Percentiles rank a stretch among this genome's conserved stretches.
These are phyloP conservation scores for Heliornis fulica DNA, from an alignment of 2,113 vertebrate genomes.

Conservation along the genomic window DNA sequence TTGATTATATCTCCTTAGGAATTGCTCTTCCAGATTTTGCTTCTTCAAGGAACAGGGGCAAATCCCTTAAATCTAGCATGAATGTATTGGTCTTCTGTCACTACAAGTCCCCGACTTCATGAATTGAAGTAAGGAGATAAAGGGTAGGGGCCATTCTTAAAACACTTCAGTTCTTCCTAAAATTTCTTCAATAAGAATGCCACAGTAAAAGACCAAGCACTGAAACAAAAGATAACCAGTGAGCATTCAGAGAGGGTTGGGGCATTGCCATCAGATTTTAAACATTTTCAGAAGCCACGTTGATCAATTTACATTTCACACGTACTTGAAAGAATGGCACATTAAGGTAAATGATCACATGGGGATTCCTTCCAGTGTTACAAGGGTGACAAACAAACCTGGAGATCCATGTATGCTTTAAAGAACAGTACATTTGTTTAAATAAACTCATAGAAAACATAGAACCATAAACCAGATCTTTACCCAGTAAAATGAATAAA, in stretches of 20 bases:
- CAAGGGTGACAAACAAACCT: background rate
- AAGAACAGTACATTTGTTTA: background rate
- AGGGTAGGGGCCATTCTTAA: background rate
- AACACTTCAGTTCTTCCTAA: background rate
- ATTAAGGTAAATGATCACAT: background rate
- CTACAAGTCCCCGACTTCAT: background rate
- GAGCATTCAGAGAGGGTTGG: background rate
- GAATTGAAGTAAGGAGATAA: background rate
- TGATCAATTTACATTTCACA: background rate
- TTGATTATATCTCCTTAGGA: background rate
- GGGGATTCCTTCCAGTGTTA: background rate
- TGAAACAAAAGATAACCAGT: background rate
- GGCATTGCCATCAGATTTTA: background rate
- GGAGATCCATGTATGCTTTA: background rate
- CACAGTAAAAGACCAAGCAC: background rate
- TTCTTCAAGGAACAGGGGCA: background rate
- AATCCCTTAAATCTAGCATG: background rate
- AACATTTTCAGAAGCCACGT: background rate
- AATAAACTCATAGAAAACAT: constrained; percentile 17
- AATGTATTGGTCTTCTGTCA: background rate
- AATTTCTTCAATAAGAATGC: background rate
- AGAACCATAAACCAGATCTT: background rate
- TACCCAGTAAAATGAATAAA: background rate
- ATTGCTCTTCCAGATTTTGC: background rate
- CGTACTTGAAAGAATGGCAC: background rate